Evolutionary conservation across 1,140 invertebrate species (phyloP).

Genomic region (Brachionus sp.): DNA sequence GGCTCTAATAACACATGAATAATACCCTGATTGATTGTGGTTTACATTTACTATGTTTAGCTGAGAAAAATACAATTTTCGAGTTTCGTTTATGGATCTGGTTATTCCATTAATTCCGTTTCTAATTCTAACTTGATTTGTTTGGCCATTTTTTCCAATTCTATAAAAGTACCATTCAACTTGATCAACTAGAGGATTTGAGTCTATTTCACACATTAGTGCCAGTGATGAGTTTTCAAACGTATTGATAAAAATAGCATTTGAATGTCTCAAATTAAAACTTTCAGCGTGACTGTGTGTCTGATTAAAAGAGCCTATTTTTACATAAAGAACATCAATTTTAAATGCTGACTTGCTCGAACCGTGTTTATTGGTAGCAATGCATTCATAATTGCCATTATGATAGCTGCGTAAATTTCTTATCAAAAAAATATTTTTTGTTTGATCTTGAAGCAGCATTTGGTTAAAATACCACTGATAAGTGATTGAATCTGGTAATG

Average conservation of each 20-base stretch:
- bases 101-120: conserved; percentile 21
- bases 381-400: neutral
- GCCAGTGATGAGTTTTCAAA: conserved; percentile 2
- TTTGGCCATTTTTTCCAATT: neutral
- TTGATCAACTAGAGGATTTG: conserved; percentile 3
- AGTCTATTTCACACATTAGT: conserved; percentile 20
- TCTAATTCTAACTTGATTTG: neutral
- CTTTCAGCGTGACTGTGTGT: neutral
- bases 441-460: neutral
- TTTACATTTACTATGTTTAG: conserved; percentile 1
- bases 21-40: conserved; percentile 36
- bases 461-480: conserved; percentile 45
- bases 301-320: neutral
- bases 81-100: neutral
- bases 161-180: neutral
- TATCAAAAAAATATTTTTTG: neutral
- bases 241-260: neutral
- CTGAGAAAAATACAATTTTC: neutral
- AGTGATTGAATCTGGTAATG: neutral
- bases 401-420: neutral
- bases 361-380: conserved; percentile 23
- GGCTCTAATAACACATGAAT: neutral
- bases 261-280: neutral
- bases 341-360: neutral
- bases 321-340: neutral